A percentile compares a stretch with the other conserved stretches of the same genome.
Conservation (phyloP, 1,140 invertebrate genomes). For the Bombus superbus region DNA sequence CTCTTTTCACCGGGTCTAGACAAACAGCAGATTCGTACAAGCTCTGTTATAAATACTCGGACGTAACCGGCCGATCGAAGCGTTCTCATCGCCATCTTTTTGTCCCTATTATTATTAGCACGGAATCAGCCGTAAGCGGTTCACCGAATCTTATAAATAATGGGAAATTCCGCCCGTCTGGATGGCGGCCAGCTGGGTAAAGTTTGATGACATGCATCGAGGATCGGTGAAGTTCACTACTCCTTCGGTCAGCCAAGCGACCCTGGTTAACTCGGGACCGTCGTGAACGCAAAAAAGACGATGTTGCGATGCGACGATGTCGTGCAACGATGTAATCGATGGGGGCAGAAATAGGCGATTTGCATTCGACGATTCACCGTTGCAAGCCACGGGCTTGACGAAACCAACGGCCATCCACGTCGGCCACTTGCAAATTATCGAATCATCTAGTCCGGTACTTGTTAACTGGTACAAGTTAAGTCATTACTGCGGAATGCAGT, state of each 20-base stretch:
- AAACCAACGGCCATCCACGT: slow-evolving; percentile 8
- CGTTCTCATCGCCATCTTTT: too few species aligned
- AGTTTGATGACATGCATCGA: background rate
- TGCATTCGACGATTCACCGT: slow-evolving; percentile 20
- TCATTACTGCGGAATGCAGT: slow-evolving; percentile 74
- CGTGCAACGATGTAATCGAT: slow-evolving; percentile 4
- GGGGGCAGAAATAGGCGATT: background rate
- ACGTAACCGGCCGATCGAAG: slow-evolving; percentile 17
- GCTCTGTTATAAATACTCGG: background rate
- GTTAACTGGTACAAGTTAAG: slow-evolving; percentile 77
- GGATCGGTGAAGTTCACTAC: background rate
- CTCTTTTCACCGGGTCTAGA: accelerated
- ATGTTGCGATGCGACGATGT: background rate
- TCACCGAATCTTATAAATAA: background rate
- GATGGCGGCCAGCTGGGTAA: background rate
- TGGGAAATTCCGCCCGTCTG: background rate
- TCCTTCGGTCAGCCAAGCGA: background rate
- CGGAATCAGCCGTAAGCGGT: background rate
- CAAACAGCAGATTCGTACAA: background rate
- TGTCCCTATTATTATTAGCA: slow-evolving; percentile 9
- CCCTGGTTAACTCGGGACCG: background rate
- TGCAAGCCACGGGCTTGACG: background rate
- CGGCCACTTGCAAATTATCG: slow-evolving; percentile 75
- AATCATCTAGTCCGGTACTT: slow-evolving; percentile 76
- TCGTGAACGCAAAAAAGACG: background rate